These are phyloP conservation scores for Isurus oxyrinchus DNA, from an alignment of 2,113 vertebrate genomes.

Conservation along the genomic window DNA sequence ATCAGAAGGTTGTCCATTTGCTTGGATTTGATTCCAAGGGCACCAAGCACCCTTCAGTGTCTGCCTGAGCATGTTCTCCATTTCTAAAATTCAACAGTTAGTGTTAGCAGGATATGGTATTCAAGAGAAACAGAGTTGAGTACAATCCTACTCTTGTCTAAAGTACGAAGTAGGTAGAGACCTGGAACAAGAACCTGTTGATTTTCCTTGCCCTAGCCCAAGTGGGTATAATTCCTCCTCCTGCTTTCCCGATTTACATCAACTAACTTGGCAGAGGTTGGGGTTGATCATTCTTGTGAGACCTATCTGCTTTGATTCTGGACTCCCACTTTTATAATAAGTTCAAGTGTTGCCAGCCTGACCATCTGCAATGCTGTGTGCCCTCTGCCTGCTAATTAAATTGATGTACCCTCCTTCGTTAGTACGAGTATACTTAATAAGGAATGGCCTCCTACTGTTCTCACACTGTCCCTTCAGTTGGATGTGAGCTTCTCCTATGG, in stretches of 20 bases:
- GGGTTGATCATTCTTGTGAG: background rate
- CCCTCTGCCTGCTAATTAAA: no score
- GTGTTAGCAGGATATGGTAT: background rate
- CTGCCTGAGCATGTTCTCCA: background rate
- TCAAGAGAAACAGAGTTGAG: background rate
- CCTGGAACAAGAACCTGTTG: background rate
- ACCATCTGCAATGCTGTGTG: background rate
- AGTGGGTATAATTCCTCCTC: background rate
- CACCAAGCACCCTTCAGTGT: background rate
- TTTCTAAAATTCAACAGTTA: background rate
- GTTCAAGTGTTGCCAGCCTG: background rate
- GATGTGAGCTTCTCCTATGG: background rate
- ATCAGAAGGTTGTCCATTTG: background rate
- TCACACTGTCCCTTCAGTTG: background rate
- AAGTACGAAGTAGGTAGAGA: background rate
- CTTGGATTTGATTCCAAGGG: background rate
- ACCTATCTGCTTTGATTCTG: background rate
- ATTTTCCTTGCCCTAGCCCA: background rate
- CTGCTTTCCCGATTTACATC: background rate
- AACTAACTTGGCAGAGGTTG: background rate
- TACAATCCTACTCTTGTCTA: background rate
- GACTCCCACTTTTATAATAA: background rate
- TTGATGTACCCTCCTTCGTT: background rate
- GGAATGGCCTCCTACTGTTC: background rate
- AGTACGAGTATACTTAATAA: background rate